Percentiles rank a stretch among this genome's conserved stretches.
Conservation (phyloP, 1,140 invertebrate species). For the Aphidius gifuensis region DNA sequence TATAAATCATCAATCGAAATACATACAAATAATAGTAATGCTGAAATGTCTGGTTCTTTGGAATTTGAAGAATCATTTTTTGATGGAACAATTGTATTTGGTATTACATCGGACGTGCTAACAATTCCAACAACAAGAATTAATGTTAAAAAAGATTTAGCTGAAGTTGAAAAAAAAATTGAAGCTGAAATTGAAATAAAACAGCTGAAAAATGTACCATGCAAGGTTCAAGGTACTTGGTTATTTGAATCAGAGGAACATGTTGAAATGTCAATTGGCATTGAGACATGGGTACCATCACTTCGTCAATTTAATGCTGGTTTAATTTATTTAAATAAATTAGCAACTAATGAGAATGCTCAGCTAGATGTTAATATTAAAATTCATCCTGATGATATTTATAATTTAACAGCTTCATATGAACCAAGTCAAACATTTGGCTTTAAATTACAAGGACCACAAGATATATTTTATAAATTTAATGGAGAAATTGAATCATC, state of each 20-base stretch:
- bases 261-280: constrained; percentile 47
- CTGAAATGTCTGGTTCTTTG: constrained; percentile 51
- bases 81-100: constrained; percentile 57
- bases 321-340: constrained; percentile 49
- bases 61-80: constrained; percentile 63
- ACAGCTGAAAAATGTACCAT: constrained; percentile 31
- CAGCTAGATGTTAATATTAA: constrained; percentile 33
- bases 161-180: constrained; percentile 59
- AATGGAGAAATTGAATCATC: constrained; percentile 22
- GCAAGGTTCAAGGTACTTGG: constrained; percentile 56
- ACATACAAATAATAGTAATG: constrained; percentile 46
- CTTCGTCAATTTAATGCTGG: constrained; percentile 52
- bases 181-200: constrained; percentile 40
- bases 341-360: constrained; percentile 30
- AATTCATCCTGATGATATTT: constrained; percentile 31
- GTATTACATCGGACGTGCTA: constrained; percentile 61
- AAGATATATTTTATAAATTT: constrained; percentile 29
- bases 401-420: constrained; percentile 33
- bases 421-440: constrained; percentile 28
- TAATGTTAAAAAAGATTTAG: constrained; percentile 66
- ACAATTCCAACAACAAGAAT: constrained; percentile 63
- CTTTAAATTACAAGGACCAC: constrained; percentile 33
- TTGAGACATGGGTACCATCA: constrained; percentile 57
- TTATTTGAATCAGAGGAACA: constrained; percentile 50
- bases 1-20: constrained; percentile 54